Evolutionary conservation across 2,888 invertebrate genomes (phyloP), one percentile per base, ranked within the genome.

Genomic region (Poecilus cupreus): DNA sequence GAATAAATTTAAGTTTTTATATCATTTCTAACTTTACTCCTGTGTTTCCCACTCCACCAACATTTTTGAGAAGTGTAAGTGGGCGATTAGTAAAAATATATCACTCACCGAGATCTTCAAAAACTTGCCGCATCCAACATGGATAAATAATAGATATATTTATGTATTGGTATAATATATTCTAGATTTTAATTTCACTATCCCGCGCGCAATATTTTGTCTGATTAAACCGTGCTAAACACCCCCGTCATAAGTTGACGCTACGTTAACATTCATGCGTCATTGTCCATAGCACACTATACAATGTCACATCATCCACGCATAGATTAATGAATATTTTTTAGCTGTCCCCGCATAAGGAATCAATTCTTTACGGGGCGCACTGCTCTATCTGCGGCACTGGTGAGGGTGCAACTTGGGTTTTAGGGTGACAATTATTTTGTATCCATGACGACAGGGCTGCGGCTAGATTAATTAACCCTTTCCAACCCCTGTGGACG

Each of bases 391-490:
- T 5, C 32, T 32, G 26, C 24, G n/a, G 26, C 20, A 46, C n/a
- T 16, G 13, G 13, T 37, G 51, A 60, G 78, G 78, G 78, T 78
- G 60, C 43, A 78, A 22, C 43, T 11, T 24, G 57, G 20, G 13
- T 79, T 76, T 72, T 37, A 37, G 80, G 86, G 86, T 85, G 86
- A 86, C 87, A 87, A 87, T 87, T 86, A 87, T 86, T 87, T 85
- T 86, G 87, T 85, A 87, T 87, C 88, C 87, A 87, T 88, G 87
- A 86, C 87, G 86, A 88, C 87, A 85, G 83, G 84, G 85, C 85
- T 86, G 85, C 86, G 85, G 86, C 87, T 86, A 87, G 88, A 88
- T 88, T 88, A 88, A 89, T 89, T 89, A 89, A 89, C 88, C 88
- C 88, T 86, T 87, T 87, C 80, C 76, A 80, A 72, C 84, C 83